These are phyloP conservation scores for Rhea americana DNA, from an alignment of 2,113 vertebrate species.

Conservation along the genomic window DNA sequence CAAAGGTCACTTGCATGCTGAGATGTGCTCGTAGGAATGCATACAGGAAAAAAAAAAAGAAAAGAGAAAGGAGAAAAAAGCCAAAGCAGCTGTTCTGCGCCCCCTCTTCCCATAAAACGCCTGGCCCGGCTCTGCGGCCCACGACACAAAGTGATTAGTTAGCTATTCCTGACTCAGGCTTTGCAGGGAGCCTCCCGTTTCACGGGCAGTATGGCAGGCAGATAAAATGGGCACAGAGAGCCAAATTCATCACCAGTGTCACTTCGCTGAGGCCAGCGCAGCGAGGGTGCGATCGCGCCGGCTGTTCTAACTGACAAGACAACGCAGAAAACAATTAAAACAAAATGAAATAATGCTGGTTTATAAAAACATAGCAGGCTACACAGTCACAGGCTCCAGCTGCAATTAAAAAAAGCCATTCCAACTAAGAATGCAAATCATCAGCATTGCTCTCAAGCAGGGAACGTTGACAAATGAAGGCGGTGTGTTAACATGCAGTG, in stretches of 20 bases:
- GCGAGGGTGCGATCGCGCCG: accelerated
- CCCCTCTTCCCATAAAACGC: accelerated
- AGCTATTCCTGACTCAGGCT: background rate
- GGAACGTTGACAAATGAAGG: constrained; percentile 57
- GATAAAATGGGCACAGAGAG: background rate
- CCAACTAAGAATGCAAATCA: constrained; percentile 50
- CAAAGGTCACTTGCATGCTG: background rate
- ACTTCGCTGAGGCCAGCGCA: background rate
- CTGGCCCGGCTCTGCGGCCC: background rate
- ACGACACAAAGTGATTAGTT: background rate
- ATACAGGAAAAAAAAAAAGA: background rate
- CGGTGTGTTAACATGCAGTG: constrained; percentile 53
- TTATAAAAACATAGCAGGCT: constrained; percentile 11
- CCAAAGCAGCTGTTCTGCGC: background rate
- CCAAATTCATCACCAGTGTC: background rate
- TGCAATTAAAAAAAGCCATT: constrained; percentile 20
- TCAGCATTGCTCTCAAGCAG: background rate
- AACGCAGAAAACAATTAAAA: background rate
- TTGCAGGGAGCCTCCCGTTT: background rate
- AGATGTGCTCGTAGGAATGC: background rate
- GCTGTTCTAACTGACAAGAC: background rate
- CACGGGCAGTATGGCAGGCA: background rate
- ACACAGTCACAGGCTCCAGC: background rate
- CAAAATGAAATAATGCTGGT: background rate
- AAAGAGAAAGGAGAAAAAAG: background rate